phyloP scores from a whole-genome alignment of 2,888 invertebrate species.

The Rhyacophila evoluta region DNA sequence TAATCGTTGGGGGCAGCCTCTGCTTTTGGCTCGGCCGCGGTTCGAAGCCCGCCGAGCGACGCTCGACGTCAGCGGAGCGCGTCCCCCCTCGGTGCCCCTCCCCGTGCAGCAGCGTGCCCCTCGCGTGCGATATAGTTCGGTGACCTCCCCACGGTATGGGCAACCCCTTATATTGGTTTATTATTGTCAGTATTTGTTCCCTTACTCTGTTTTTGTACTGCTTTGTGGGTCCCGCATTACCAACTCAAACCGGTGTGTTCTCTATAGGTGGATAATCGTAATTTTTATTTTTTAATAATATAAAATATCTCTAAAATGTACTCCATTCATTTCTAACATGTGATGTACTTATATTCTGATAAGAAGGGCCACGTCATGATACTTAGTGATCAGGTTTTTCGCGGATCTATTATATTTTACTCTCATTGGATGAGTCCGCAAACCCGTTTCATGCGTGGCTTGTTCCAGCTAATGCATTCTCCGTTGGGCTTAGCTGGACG shows the following conservation, averaged over 20 bases:
- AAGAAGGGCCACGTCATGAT: too few species aligned
- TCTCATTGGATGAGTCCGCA: not conserved
- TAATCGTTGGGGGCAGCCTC: constrained; percentile 15
- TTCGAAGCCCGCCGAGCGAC: constrained; percentile 3
- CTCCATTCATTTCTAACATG: too few species aligned
- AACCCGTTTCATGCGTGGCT: not conserved
- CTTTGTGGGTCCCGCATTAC: not conserved
- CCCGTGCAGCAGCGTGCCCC: not conserved
- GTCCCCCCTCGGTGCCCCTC: not conserved
- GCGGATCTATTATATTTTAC: not conserved
- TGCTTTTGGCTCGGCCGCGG: constrained; percentile 5
- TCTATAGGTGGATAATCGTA: too few species aligned
- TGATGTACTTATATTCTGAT: too few species aligned
- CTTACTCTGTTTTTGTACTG: not conserved
- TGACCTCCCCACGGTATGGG: not conserved
- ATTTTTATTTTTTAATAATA: too few species aligned
- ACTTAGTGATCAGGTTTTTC: not conserved
- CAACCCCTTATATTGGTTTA: constrained; percentile 17
- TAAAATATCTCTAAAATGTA: too few species aligned
- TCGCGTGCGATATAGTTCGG: constrained; percentile 18
- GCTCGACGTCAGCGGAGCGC: constrained; percentile 1
- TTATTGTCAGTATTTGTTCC: not conserved
- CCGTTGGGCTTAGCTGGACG: not conserved
- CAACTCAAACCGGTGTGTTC: not conserved
- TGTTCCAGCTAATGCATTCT: not conserved